Conservation (phyloP, 2,113 vertebrate species). For the Apteryx mantelli region DNA sequence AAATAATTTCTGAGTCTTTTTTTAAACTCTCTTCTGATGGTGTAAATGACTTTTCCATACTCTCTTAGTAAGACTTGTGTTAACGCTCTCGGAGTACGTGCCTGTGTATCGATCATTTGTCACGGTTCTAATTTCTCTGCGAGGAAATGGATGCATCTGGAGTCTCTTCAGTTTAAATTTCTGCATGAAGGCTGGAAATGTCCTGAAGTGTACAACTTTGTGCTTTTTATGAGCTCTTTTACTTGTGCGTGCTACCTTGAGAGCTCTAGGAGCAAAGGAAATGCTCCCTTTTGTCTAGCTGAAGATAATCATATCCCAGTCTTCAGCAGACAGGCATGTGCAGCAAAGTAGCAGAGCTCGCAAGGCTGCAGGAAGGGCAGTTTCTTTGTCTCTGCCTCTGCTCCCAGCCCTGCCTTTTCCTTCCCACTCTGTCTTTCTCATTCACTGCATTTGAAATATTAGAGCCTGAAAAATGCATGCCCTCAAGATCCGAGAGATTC, state of each 20-base stretch:
- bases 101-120: constrained; percentile 31
- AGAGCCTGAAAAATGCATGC: constrained; percentile 34
- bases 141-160: not conserved
- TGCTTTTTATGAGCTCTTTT: not conserved
- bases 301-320: not conserved
- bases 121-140: not conserved
- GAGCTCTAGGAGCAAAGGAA: not conserved
- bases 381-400: constrained; percentile 64
- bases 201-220: not conserved
- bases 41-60: constrained; percentile 54
- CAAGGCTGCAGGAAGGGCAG: constrained; percentile 18
- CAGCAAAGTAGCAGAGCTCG: not conserved
- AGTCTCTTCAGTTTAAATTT: not conserved
- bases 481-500: not conserved
- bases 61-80: not conserved
- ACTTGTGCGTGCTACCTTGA: not conserved
- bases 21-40: not conserved
- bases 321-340: not conserved
- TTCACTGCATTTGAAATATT: constrained; percentile 6
- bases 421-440: constrained; percentile 14
- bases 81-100: not conserved
- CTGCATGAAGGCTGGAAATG: not conserved
- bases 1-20: not conserved
- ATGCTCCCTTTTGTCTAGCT: constrained; percentile 15
- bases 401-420: constrained; percentile 33